These are phyloP conservation scores for Eleginops maclovinus DNA, from an alignment of 2,113 vertebrate species.

Conservation along the genomic window DNA sequence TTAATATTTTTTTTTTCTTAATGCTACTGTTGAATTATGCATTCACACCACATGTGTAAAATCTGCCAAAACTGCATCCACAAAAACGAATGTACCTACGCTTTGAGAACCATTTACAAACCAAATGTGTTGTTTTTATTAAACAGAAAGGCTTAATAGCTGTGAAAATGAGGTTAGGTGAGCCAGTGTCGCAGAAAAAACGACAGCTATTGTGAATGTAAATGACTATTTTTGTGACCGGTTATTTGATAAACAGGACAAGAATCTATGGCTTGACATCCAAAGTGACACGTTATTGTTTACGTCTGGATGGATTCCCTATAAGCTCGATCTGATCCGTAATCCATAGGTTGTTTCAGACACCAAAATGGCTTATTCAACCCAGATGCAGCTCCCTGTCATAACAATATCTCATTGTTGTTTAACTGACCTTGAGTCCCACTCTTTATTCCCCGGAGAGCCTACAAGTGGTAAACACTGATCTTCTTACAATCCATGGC, in stretches of 20 bases:
- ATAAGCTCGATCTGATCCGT: constrained; percentile 20
- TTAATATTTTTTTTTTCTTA: constrained; percentile 15
- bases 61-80: constrained; percentile 26
- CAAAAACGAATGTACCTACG: constrained; percentile 29
- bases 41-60: constrained; percentile 42
- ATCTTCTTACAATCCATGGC: constrained; percentile 45
- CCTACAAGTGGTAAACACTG: constrained; percentile 33
- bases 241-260: constrained; percentile 20
- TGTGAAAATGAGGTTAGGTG: constrained; percentile 38
- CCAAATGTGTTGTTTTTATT: constrained; percentile 14
- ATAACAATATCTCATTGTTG: constrained; percentile 47
- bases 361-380: constrained; percentile 27
- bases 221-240: not conserved
- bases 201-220: constrained; percentile 1
- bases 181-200: not conserved
- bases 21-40: constrained; percentile 42
- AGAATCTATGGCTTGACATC: not conserved
- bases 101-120: constrained; percentile 37
- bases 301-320: constrained; percentile 23
- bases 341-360: constrained; percentile 16
- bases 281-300: constrained; percentile 25
- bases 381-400: constrained; percentile 36
- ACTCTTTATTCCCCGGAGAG: constrained; percentile 26
- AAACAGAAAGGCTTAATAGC: not conserved
- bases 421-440: constrained; percentile 47